Evolutionary conservation across 2,113 vertebrate genomes (phyloP).

Genomic region (Syngnathus typhle): DNA sequence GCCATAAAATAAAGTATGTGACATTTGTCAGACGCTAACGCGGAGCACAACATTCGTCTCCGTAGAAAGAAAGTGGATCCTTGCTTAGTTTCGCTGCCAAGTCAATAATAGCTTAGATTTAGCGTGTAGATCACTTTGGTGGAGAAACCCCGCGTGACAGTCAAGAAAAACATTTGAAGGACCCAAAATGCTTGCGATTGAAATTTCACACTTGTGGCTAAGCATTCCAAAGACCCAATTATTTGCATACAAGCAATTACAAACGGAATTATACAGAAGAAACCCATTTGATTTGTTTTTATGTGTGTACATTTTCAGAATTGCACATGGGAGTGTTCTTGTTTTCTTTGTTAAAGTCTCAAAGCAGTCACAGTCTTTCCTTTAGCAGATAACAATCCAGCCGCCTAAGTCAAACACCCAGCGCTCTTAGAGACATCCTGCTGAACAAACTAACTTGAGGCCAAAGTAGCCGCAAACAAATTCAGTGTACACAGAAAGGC

Average conservation of each 20-base stretch:
- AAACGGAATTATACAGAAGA: neutral
- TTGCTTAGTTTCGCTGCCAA: no score
- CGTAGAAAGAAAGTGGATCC: no score
- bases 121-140: no score
- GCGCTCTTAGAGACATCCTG: neutral
- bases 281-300: neutral
- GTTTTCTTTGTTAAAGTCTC: neutral
- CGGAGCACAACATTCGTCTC: no score
- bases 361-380: neutral
- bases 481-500: slow-evolving; percentile 2
- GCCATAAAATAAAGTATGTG: neutral
- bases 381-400: neutral
- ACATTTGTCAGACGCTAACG: neutral
- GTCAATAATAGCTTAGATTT: no score
- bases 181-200: neutral
- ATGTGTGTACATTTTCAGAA: neutral
- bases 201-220: neutral
- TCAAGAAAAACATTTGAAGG: no score
- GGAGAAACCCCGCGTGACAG: no score
- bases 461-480: neutral
- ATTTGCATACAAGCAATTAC: neutral
- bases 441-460: slow-evolving; percentile 12
- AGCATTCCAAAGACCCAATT: neutral
- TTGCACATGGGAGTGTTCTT: no score
- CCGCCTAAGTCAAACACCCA: neutral